phyloP scores from a whole-genome alignment of 1,140 invertebrate genomes.

The Cotesia chilonis region DNA sequence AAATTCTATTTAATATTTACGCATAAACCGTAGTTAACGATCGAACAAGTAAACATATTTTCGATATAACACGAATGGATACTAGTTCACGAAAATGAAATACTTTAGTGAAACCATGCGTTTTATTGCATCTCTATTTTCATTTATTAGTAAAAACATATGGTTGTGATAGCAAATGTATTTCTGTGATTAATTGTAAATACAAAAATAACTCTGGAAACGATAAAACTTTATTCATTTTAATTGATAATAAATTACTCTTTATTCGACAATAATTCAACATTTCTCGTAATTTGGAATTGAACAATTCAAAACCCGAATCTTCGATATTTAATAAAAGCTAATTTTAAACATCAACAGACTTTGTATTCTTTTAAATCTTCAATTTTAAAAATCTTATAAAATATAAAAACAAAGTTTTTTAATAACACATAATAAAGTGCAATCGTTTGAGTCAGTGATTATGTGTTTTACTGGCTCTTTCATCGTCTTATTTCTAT shows the following conservation, averaged over 20 bases:
- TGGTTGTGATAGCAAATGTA: too few species aligned
- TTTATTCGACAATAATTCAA: too few species aligned
- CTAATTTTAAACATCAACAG: too few species aligned
- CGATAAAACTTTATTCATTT: too few species aligned
- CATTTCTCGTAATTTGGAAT: too few species aligned
- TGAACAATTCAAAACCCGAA: too few species aligned
- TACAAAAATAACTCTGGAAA: not conserved
- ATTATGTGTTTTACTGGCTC: not conserved
- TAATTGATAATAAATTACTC: too few species aligned
- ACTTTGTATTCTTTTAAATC: too few species aligned
- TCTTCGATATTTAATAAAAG: too few species aligned
- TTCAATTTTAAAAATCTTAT: too few species aligned
- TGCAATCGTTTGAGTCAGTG: conserved; percentile 16
- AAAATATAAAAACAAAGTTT: conserved; percentile 3
- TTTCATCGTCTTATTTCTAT: not conserved
- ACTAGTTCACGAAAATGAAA: not conserved
- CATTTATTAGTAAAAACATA: not conserved
- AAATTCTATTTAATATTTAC: conserved; percentile 34
- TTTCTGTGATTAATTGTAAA: too few species aligned
- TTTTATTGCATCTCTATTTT: not conserved
- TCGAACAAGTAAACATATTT: not conserved
- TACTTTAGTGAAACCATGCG: too few species aligned
- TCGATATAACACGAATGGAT: conserved; percentile 16
- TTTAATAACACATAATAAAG: conserved; percentile 17
- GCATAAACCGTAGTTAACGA: conserved; percentile 32